Conservation (phyloP, 1,140 invertebrate species). For the Acyrthosiphon pisum region DNA sequence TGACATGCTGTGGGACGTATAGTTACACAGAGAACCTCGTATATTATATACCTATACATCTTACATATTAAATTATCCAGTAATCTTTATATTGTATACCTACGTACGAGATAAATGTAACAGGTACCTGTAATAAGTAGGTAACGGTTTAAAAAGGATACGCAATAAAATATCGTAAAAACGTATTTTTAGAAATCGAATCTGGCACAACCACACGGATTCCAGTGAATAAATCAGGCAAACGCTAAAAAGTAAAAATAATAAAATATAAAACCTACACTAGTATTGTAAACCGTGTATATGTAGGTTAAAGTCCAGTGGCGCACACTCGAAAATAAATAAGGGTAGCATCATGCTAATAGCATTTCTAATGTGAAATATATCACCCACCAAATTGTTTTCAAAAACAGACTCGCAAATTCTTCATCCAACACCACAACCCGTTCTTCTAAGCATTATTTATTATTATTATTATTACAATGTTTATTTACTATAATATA, state of each 20-base stretch:
- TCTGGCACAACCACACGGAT: constrained; percentile 59
- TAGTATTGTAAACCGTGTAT: background rate
- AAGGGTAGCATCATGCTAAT: no score
- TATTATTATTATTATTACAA: no score
- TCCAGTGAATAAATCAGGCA: constrained; percentile 61
- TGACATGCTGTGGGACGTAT: background rate
- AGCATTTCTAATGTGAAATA: no score
- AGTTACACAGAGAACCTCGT: background rate
- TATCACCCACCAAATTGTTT: no score
- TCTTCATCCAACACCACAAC: no score
- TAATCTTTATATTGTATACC: background rate
- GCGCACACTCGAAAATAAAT: no score
- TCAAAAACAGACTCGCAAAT: no score
- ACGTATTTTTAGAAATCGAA: constrained; percentile 37
- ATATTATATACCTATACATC: background rate
- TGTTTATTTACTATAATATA: no score
- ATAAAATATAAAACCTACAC: background rate
- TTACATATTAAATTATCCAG: background rate
- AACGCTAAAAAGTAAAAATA: constrained; percentile 59
- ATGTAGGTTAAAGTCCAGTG: background rate
- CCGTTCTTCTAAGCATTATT: no score
- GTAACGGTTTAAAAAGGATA: constrained; percentile 60
- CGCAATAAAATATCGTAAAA: constrained; percentile 61
- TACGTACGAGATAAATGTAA: constrained; percentile 17
- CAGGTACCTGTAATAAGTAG: background rate